Base-by-base conservation (phyloP, 2,113 vertebrate species). In the Hassar affinis region DNA sequence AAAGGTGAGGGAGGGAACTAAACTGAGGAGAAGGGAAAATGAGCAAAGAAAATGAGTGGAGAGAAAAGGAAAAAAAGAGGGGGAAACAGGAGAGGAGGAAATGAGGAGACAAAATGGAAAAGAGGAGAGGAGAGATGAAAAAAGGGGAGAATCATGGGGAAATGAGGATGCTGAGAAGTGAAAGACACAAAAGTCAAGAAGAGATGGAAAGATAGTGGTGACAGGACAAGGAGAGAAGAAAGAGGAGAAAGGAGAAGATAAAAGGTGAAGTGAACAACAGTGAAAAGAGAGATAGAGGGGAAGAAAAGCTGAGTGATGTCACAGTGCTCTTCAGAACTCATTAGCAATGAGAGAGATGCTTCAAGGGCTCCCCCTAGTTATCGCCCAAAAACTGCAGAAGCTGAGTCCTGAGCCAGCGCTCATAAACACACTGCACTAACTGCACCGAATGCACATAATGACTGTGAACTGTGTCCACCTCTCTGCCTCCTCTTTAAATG, bases 301-400 rank as follows among this genome's bases (percentile, higher is more conserved):
- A 47, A 35, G 74, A 54, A 35, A 56, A 35, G 49, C 17, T 76
- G 42, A 33, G 47, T 76, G 74, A 76, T 56, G 74, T 54, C 74
- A 76, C 27, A 22, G 27, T 76, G 49, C n/a, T 75, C n/a, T 52
- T 61, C 52, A 78, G 52, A 47, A 47, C 78, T 79, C 54, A 61
- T 66, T 33, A 69, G 51, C 14, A 66, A 69, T 57, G 49, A 22
- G 5, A 47, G 51, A 56, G 18, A 69, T 59, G 76, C 25, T 61
- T 78, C 59, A 78, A 77, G 33, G 56, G 49, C 64, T 71, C 52
- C 62, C 64, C 52, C 51, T 79, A 71, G 76, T 66, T 61, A 45
- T 22, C 27, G 20, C 22, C 10, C 30, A 9, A 76, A 76, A 49
- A 76, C 72, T 76, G 56, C 74, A 76, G 12, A 76, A 52, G 9